Conservation (phyloP, 2,113 vertebrate species). For the Catagonus wagneri region DNA sequence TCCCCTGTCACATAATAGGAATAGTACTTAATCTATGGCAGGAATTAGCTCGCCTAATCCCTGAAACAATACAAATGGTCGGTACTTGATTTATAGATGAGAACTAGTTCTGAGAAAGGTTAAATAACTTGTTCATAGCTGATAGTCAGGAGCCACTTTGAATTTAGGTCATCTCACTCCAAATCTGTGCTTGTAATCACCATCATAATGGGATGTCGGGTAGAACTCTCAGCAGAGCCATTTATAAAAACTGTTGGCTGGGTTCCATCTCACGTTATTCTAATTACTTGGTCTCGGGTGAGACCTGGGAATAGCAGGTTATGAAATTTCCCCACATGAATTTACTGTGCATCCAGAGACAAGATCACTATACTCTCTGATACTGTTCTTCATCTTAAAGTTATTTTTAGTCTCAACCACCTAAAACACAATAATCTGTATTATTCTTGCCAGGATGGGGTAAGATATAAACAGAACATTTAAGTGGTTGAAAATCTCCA, state of each 20-base stretch:
- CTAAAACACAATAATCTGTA: not conserved
- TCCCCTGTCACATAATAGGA: not conserved
- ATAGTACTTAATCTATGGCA: not conserved
- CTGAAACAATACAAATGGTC: not conserved
- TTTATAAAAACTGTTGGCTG: not conserved
- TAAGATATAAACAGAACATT: not conserved
- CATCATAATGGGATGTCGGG: not conserved
- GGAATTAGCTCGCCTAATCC: not conserved
- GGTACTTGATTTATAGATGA: not conserved
- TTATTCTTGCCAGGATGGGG: not conserved
- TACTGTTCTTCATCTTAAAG: not conserved
- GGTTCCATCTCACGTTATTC: not conserved
- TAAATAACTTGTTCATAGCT: not conserved
- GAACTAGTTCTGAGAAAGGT: conserved; percentile 17
- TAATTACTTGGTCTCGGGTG: not conserved
- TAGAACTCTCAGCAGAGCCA: not conserved
- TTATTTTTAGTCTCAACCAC: not conserved
- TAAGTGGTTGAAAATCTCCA: not conserved
- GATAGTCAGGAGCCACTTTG: not conserved
- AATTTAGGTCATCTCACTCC: not conserved
- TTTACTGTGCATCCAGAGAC: not conserved
- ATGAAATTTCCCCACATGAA: not conserved
- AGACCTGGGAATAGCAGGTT: not conserved
- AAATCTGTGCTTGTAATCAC: not conserved
- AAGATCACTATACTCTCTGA: not conserved